Percentiles rank a stretch among this genome's conserved stretches.
These are phyloP conservation scores for Centropus bengalensis DNA, from an alignment of 2,113 vertebrate species.

Conservation along the genomic window DNA sequence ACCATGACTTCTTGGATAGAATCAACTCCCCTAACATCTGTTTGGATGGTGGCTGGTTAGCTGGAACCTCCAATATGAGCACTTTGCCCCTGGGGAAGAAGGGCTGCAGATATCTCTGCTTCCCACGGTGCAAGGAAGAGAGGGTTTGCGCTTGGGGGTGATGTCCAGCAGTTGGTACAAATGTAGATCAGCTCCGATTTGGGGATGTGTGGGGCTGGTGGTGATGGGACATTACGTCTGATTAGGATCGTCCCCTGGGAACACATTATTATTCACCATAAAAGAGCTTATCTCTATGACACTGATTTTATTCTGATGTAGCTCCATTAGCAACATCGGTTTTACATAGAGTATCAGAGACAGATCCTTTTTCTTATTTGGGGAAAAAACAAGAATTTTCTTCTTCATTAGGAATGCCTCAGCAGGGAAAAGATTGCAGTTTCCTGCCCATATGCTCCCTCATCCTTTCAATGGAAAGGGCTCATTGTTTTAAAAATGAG, in stretches of 20 bases:
- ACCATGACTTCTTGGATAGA: fast-evolving
- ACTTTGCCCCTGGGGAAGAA: background rate
- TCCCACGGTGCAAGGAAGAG: background rate
- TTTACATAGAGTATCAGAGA: background rate
- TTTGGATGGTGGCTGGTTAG: background rate
- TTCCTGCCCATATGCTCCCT: background rate
- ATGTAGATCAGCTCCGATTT: background rate
- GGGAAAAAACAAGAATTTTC: background rate
- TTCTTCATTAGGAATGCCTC: background rate
- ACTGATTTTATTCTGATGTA: background rate
- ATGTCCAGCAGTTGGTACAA: background rate
- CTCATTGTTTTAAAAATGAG: background rate
- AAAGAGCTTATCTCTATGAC: background rate
- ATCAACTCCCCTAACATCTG: fast-evolving
- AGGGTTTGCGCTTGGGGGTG: background rate
- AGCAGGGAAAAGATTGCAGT: background rate
- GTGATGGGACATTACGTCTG: background rate
- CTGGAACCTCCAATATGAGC: background rate
- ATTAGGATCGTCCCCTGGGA: background rate
- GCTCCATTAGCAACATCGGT: background rate
- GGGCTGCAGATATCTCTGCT: background rate
- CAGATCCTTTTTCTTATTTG: background rate
- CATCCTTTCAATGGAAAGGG: background rate
- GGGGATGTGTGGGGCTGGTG: fast-evolving
- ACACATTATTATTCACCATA: background rate